phyloP scores from a whole-genome alignment of 23 tunicate genomes.

The Ascidia mentula region DNA sequence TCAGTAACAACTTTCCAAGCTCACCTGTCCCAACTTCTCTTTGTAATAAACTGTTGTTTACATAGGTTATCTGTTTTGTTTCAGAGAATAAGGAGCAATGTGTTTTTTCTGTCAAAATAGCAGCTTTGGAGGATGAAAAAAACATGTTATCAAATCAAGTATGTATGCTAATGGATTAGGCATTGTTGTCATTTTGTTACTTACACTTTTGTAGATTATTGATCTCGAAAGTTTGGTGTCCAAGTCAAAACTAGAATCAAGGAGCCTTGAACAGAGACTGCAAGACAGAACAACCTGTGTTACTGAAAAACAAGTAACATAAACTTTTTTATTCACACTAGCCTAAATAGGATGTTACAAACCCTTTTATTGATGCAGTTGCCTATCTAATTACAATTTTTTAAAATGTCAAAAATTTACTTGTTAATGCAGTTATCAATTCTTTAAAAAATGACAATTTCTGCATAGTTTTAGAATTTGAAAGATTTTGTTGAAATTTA shows the following conservation, averaged over 20 bases:
- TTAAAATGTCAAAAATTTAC: too few relatives aligned
- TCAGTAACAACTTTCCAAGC: not conserved
- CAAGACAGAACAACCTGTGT: constrained; percentile 49
- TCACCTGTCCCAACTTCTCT: not conserved
- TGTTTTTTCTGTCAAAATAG: not conserved
- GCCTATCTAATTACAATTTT: not conserved
- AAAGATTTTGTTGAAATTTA: not conserved
- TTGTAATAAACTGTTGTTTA: not conserved
- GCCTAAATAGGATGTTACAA: not conserved
- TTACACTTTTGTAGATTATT: constrained; percentile 35
- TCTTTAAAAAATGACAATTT: too few relatives aligned
- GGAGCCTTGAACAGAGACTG: constrained; percentile 60
- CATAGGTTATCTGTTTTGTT: not conserved
- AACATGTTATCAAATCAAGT: not conserved
- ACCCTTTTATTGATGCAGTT: too few relatives aligned
- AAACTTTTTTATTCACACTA: not conserved
- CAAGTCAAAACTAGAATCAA: constrained; percentile 48
- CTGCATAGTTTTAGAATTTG: not conserved
- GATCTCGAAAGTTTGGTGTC: constrained; percentile 53
- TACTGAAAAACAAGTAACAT: constrained; percentile 33
- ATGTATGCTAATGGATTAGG: too few relatives aligned
- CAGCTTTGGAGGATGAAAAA: not conserved
- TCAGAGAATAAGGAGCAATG: not conserved
- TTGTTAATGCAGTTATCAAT: not conserved
- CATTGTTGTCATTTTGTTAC: not conserved